These are phyloP conservation scores for Leptura quadrifasciata DNA, from an alignment of 2,888 invertebrate genomes.

Conservation along the genomic window DNA sequence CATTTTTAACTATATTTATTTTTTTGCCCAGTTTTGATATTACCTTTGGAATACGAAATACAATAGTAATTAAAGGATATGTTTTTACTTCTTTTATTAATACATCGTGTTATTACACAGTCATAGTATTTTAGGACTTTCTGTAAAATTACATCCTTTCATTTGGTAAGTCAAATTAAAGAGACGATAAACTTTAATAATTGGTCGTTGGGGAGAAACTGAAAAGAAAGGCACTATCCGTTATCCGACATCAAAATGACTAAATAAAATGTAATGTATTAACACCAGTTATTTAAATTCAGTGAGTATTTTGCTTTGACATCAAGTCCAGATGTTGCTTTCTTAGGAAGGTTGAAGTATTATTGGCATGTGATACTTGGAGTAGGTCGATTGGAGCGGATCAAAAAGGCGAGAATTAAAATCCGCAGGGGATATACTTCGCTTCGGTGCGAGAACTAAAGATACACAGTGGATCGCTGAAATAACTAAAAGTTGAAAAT, in stretches of 20 bases:
- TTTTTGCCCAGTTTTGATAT: no score
- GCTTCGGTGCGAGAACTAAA: background rate
- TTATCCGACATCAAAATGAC: conserved; percentile 45
- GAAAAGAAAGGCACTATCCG: conserved; percentile 38
- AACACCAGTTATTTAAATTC: conserved; percentile 49
- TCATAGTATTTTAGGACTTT: background rate
- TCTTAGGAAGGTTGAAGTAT: conserved; percentile 61
- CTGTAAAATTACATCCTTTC: conserved; percentile 22
- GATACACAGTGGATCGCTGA: conserved; percentile 14
- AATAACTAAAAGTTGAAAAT: background rate
- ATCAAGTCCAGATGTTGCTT: conserved; percentile 66
- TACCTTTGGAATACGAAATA: background rate
- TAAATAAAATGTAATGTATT: conserved; percentile 46
- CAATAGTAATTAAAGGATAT: background rate
- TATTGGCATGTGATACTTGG: conserved; percentile 66
- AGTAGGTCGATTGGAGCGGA: conserved; percentile 67
- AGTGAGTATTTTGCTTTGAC: conserved; percentile 41
- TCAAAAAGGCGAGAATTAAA: conserved; percentile 72
- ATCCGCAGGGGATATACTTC: conserved; percentile 68
- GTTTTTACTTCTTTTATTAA: background rate
- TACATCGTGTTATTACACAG: background rate
- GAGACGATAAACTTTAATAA: conserved; percentile 35
- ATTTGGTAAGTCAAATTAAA: conserved; percentile 33
- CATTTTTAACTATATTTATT: no score
- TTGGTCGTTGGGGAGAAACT: conserved; percentile 14